Conservation (phyloP, 2,888 invertebrate genomes). For the Nowickia ferox region DNA sequence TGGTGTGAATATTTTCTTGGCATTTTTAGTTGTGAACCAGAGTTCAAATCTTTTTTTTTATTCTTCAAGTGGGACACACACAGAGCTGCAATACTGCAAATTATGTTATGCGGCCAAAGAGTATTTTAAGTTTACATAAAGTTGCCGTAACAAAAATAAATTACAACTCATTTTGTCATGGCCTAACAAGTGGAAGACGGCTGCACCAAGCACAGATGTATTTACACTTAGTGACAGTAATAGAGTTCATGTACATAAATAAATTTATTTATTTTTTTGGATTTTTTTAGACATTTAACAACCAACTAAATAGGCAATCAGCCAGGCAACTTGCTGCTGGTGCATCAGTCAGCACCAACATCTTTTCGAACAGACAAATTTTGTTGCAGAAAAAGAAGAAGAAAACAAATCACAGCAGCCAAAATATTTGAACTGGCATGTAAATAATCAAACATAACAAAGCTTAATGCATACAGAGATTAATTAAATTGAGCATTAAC, state of each 20-base stretch:
- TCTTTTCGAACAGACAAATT: neutral
- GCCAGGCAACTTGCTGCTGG: too few relatives aligned
- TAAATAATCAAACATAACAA: slow-evolving; percentile 32
- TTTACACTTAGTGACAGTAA: too few relatives aligned
- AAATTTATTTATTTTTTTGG: too few relatives aligned
- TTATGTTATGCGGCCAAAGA: neutral
- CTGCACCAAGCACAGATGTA: too few relatives aligned
- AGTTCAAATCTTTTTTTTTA: neutral
- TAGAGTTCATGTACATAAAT: too few relatives aligned
- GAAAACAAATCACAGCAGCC: too few relatives aligned
- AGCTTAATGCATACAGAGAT: neutral
- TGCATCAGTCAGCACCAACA: neutral
- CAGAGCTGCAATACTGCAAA: neutral
- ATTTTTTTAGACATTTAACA: too few relatives aligned
- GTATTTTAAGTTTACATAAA: slow-evolving; percentile 8
- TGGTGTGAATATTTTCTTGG: neutral
- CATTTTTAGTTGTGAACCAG: neutral
- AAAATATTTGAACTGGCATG: slow-evolving; percentile 42
- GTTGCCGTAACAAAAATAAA: neutral
- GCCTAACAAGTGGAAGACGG: too few relatives aligned
- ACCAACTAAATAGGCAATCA: too few relatives aligned
- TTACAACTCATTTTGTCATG: neutral
- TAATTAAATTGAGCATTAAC: neutral
- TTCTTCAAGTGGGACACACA: neutral
- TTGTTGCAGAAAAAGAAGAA: too few relatives aligned